Evolutionary conservation across 2,888 invertebrate genomes (phyloP).

Genomic region (Mesoligia furuncula): DNA sequence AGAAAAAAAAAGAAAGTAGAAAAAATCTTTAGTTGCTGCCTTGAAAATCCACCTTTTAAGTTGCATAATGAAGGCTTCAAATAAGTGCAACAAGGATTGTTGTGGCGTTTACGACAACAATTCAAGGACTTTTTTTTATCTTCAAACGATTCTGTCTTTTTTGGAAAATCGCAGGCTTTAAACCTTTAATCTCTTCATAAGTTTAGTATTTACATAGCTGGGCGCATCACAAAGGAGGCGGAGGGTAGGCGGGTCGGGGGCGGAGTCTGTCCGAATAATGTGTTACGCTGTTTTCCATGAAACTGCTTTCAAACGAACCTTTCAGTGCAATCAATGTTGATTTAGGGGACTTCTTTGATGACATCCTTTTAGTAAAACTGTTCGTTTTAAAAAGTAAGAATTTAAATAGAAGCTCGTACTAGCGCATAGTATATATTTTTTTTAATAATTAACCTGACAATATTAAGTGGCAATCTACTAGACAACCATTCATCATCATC

Average conservation of each 20-base stretch:
- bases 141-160: neutral
- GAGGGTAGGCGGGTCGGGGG: conserved; percentile 16
- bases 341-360: neutral
- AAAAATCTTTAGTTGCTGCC: neutral
- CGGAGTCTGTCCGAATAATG: conserved; percentile 9
- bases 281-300: neutral
- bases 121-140: neutral
- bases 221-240: neutral
- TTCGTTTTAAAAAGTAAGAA: neutral
- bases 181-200: neutral
- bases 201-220: neutral
- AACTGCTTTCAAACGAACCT: neutral
- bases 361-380: conserved; percentile 2
- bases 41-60: neutral
- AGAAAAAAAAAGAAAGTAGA: neutral
- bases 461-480: neutral
- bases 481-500: too few relatives aligned
- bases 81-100: conserved; percentile 3
- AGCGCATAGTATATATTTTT: neutral
- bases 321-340: conserved; percentile 1
- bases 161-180: neutral
- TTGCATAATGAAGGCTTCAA: neutral
- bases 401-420: neutral
- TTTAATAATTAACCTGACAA: conserved; percentile 1
- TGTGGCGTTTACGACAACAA: neutral